Evolutionary conservation across 2,113 vertebrate genomes (phyloP).

Genomic region (Leucopsar rothschildi): DNA sequence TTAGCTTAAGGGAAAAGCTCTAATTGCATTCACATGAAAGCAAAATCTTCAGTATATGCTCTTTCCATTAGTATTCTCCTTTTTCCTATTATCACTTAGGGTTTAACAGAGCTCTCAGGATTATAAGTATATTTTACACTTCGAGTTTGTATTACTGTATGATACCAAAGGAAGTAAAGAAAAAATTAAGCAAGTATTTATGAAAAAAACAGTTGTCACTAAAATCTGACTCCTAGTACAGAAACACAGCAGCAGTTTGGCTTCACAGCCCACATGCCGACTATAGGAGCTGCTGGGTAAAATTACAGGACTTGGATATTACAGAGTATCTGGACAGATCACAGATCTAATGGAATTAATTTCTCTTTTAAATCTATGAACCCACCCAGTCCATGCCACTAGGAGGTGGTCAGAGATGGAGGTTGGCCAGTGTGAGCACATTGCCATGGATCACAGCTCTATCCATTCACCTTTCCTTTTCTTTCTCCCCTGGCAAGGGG

Average conservation of each 20-base stretch:
- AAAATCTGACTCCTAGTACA: background rate
- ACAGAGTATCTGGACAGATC: background rate
- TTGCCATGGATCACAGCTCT: background rate
- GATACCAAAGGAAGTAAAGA: background rate
- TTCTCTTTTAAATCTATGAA: background rate
- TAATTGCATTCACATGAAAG: slow-evolving; percentile 12
- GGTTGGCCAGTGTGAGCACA: background rate
- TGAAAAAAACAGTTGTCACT: background rate
- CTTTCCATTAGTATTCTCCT: background rate
- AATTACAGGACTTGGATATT: background rate
- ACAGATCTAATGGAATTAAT: background rate
- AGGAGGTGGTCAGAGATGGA: background rate
- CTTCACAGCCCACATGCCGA: background rate
- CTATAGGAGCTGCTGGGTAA: background rate
- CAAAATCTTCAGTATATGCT: background rate
- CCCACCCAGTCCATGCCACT: background rate
- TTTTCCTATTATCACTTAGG: background rate
- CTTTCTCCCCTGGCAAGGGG: background rate
- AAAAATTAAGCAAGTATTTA: background rate
- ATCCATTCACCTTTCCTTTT: background rate
- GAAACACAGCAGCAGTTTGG: background rate
- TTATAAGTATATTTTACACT: background rate
- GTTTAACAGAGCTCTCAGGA: background rate
- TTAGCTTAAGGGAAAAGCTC: slow-evolving; percentile 16
- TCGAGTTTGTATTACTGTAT: background rate